Base-by-base conservation (phyloP, 2,888 invertebrate genomes). In the Apamea anceps region DNA sequence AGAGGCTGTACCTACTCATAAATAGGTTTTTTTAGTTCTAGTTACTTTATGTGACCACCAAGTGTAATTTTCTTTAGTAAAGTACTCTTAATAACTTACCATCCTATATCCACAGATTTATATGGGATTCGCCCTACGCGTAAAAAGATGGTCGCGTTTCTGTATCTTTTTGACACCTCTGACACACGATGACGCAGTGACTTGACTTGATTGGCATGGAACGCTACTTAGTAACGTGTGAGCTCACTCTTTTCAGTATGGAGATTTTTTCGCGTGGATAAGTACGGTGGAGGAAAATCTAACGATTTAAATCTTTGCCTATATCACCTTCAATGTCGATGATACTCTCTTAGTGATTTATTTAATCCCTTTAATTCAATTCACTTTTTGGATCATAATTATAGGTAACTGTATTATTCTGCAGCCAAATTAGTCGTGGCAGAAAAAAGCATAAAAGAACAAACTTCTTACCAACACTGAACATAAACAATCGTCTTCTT, bases 401-500 rank as follows among this genome's bases (percentile, higher is more conserved):
- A 12, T 12, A 13, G 3, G 2, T 51, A 71, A 6, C 25, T 5
- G 15, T 32, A 13, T 54, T 42, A 45, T 60, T 74, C 18, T 74
- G 51, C 42, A 25, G 73, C 0, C 42, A 25, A 12, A 12, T 54
- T 25, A 25, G 3, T 37, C 18, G 18, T 7, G 6, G 5, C 37
- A 28, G 12, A 12, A 15, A 63, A 60, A 62, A 51, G 28, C 7
- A 15, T 15, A 18, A 8, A 42, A 42, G 1, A 28, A 63, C 25
- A 32, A 63, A 32, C 25, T 65, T 18, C 5, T 32, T 10, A 45
- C 8, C 28, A 77, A 21, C 32, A n/a, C 4, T 45, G 21, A 77
- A 54, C 63, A 77, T 32, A 77, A 18, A 28, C 7, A n/a, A 28
- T 32, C 15, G 6, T 65, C 4, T 81, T 80, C 73, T 32, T 51